phyloP scores from a whole-genome alignment of 2,113 vertebrate genomes.

The Sus scrofa region T2T-Sscrofa CM000826.6:110389001-110389500 shows the following conservation, averaged over 20 bases:
- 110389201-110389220: neutral
- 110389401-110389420: neutral
- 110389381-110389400: neutral
- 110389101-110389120: no score
- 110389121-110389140: no score
- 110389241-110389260: neutral
- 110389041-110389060: no score
- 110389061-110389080: no score
- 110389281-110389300: neutral
- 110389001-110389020: no score
- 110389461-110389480: neutral
- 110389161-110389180: neutral
- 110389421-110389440: constrained; percentile 3
- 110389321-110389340: neutral
- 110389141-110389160: neutral
- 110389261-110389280: neutral
- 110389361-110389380: neutral
- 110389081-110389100: no score
- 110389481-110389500: neutral
- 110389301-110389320: neutral
- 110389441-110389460: neutral
- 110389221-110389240: neutral
- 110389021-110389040: no score
- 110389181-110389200: neutral
- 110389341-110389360: neutral